Evolutionary conservation across 2,797 vertebrate genomes (phyloP).

Genomic region (Pseudochaenichthys georgianus): DNA sequence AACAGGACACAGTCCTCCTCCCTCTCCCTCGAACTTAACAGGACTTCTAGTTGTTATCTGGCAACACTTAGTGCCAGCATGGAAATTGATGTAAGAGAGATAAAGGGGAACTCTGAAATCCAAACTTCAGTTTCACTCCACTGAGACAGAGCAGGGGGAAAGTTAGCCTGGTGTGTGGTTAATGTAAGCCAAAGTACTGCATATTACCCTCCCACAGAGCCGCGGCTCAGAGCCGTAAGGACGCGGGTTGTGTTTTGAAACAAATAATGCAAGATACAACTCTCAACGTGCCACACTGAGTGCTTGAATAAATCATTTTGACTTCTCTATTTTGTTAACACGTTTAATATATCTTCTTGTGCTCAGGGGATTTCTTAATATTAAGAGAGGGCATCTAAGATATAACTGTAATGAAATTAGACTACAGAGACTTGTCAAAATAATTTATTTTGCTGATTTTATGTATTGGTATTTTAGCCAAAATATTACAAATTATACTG

Average conservation of each 20-base stretch:
- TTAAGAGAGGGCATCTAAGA: conserved; percentile 49
- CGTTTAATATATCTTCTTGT: conserved; percentile 55
- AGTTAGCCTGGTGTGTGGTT: conserved; percentile 83
- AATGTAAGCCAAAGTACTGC: conserved; percentile 84
- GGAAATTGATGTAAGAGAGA: conserved; percentile 84
- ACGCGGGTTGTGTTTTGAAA: conserved; percentile 74
- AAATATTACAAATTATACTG: conserved; percentile 46
- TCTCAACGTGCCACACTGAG: conserved; percentile 59
- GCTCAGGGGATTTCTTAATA: conserved; percentile 43
- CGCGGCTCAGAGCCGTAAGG: conserved; percentile 67
- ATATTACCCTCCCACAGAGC: conserved; percentile 84
- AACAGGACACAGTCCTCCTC: conserved; percentile 79
- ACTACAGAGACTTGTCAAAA: conserved; percentile 58
- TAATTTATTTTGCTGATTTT: conserved; percentile 44
- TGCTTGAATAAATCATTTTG: conserved; percentile 76
- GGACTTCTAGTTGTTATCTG: conserved; percentile 81
- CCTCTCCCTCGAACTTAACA: conserved; percentile 77
- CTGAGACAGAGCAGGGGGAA: conserved; percentile 81
- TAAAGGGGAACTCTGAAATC: conserved; percentile 84
- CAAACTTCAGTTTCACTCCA: conserved; percentile 83
- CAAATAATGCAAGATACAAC: conserved; percentile 72
- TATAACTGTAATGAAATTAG: conserved; percentile 48
- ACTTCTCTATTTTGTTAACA: conserved; percentile 58
- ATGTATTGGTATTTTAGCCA: conserved; percentile 41
- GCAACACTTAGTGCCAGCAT: conserved; percentile 84